Base-by-base conservation (phyloP, 2,888 invertebrate species). In the Mythimna lalbum region DNA sequence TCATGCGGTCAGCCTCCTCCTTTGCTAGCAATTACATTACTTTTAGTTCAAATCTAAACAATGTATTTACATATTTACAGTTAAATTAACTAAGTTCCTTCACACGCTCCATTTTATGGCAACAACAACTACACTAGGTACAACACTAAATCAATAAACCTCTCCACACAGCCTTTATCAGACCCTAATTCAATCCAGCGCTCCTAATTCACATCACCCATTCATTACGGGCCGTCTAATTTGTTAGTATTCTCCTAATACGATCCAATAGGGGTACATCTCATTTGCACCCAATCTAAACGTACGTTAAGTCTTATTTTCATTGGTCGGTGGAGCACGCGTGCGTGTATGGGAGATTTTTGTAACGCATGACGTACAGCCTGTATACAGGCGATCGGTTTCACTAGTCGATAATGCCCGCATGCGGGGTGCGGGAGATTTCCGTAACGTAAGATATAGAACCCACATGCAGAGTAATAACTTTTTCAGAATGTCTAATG, bases 271-370 rank as follows among this genome's bases (percentile, higher is more conserved):
- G 61, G 55, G 64, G 78, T 68, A 81, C 73, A 78, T 71, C 82
- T 81, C 68, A 69, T 81, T 82, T 71, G 68, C 73, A 66, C 69
- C 79, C 50, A 79, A 75, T 76, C 71, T 82, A 68, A 69, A 60
- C 39, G 61, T 50, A 56, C 50, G 47, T 49, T 69, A 67, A 53
- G 19, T 19, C 19, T 19, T 4, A 55, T 55, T 55, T 55, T 55
- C 55, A 31, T 55, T 55, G 31, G 31, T 55, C 17, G 27, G 2
- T 5, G 19, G 27, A 19, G 2, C 50, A 10, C 27, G 4, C 55
- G 19, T 19, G 43, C 6, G 5, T 10, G 10, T n/a, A 0, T 19
- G 4, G 55, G 19, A 55, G 1, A 55, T 33, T 31, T 31, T 10
- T 10, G 19, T 31, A 55, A 33, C 31, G 19, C 19, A 31, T 31